A percentile compares a stretch with the other conserved stretches of the same genome.
phyloP scores from a whole-genome alignment of 1,140 invertebrate species.

The Neelides sp. region DNA sequence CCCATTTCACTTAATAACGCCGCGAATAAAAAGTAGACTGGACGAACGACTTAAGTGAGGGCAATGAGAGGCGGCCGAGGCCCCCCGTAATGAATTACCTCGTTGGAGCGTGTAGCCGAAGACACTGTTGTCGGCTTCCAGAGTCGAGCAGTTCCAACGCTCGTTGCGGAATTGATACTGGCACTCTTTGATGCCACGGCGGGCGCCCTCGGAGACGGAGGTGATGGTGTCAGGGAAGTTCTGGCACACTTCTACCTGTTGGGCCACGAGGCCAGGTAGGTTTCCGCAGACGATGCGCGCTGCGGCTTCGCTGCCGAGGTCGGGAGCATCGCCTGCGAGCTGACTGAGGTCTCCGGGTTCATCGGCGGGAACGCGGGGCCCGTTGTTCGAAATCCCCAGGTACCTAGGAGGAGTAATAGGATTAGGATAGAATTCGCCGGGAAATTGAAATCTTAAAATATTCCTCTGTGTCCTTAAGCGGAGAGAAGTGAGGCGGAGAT shows the following conservation, averaged over 20 bases:
- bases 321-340: slow-evolving; percentile 25
- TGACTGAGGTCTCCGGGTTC: slow-evolving; percentile 31
- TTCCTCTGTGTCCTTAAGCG: not conserved
- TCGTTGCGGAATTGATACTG: slow-evolving; percentile 46
- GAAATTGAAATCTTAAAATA: no score
- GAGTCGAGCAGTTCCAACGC: slow-evolving; percentile 46
- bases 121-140: slow-evolving; percentile 36
- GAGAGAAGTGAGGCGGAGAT: not conserved
- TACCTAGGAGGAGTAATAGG: slow-evolving; percentile 43
- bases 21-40: no score
- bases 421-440: no score
- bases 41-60: no score
- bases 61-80: no score
- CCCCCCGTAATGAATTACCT: slow-evolving; percentile 34
- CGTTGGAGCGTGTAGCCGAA: slow-evolving; percentile 39
- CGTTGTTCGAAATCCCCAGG: slow-evolving; percentile 38
- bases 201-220: slow-evolving; percentile 41
- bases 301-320: slow-evolving; percentile 30
- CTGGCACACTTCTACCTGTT: slow-evolving; percentile 41
- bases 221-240: slow-evolving; percentile 42
- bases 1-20: no score
- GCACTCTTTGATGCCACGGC: slow-evolving; percentile 44
- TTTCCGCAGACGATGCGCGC: slow-evolving; percentile 33
- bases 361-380: slow-evolving; percentile 36
- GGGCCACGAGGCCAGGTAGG: slow-evolving; percentile 37